phyloP scores from a whole-genome alignment of 1,140 invertebrate species.

The Wiebesia pumilae region DNA sequence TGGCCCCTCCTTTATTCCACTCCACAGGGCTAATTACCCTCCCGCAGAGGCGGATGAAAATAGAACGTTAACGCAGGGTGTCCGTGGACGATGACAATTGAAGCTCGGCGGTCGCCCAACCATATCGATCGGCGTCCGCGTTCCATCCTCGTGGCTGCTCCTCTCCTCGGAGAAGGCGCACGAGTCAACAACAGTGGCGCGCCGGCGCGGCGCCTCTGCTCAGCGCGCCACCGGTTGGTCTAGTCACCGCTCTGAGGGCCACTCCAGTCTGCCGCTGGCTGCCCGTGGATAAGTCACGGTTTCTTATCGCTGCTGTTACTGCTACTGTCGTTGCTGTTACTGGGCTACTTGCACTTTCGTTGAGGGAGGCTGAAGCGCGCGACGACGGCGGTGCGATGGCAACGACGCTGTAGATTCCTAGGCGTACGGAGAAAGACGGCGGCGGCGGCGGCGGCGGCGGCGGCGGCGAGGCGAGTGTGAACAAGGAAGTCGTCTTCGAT shows the following conservation, averaged over 20 bases:
- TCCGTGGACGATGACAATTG: background rate
- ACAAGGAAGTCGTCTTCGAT: background rate
- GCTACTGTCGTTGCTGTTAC: background rate
- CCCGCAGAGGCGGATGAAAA: conserved; percentile 15
- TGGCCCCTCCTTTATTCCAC: background rate
- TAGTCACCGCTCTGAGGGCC: background rate
- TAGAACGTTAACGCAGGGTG: background rate
- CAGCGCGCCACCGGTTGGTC: background rate
- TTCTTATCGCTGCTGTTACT: background rate
- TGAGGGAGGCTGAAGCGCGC: background rate
- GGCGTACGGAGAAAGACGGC: background rate
- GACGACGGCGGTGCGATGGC: background rate
- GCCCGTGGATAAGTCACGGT: conserved; percentile 29
- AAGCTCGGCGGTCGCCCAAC: background rate
- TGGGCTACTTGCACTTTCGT: background rate
- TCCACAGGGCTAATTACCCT: background rate
- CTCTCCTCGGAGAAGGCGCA: conserved; percentile 18
- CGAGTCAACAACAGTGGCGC: conserved; percentile 12
- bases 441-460: background rate
- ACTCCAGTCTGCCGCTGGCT: conserved; percentile 50
- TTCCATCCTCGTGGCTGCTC: background rate
- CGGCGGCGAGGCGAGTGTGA: background rate
- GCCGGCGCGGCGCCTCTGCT: conserved; percentile 35
- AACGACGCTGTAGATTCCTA: background rate
- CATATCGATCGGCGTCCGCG: background rate